These are phyloP conservation scores for Scaptomyza parva DNA, from an alignment of 2,888 invertebrate species.

Conservation along the genomic window DNA sequence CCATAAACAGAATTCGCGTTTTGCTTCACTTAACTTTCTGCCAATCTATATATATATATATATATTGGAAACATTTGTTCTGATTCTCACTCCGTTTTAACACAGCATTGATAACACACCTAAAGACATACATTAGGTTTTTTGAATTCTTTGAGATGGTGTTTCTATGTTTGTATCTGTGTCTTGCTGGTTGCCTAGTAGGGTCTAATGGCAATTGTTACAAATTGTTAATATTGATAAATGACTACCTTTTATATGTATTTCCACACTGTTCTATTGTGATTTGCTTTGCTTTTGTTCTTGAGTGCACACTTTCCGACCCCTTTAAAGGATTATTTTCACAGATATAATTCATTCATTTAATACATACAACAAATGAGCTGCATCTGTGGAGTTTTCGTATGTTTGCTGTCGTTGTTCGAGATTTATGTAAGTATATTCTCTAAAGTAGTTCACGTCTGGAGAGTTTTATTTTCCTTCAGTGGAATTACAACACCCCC, in stretches of 20 bases:
- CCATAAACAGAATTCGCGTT: constrained; percentile 56
- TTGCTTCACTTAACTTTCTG: constrained; percentile 51
- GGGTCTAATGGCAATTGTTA: constrained; percentile 32
- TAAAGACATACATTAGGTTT: background rate
- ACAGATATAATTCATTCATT: constrained; percentile 33
- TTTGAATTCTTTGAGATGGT: constrained; percentile 5
- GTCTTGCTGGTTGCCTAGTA: constrained; percentile 6
- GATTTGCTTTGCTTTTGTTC: constrained; percentile 20
- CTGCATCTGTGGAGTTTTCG: constrained; percentile 6
- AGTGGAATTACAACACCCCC: background rate
- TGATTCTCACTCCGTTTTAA: constrained; percentile 4
- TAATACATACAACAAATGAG: constrained; percentile 26
- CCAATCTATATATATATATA: constrained; percentile 13
- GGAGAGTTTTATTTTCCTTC: constrained; percentile 21
- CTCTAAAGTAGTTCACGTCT: constrained; percentile 38
- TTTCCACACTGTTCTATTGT: constrained; percentile 27
- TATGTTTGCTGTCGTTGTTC: constrained; percentile 20
- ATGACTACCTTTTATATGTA: constrained; percentile 43
- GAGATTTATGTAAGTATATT: constrained; percentile 31
- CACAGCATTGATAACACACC: background rate
- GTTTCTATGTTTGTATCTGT: background rate
- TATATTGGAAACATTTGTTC: constrained; percentile 21
- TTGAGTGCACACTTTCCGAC: constrained; percentile 7
- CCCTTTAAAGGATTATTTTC: constrained; percentile 33
- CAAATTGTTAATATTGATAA: constrained; percentile 64